Conservation (phyloP, 2,113 vertebrate species). For the Apus apus region DNA sequence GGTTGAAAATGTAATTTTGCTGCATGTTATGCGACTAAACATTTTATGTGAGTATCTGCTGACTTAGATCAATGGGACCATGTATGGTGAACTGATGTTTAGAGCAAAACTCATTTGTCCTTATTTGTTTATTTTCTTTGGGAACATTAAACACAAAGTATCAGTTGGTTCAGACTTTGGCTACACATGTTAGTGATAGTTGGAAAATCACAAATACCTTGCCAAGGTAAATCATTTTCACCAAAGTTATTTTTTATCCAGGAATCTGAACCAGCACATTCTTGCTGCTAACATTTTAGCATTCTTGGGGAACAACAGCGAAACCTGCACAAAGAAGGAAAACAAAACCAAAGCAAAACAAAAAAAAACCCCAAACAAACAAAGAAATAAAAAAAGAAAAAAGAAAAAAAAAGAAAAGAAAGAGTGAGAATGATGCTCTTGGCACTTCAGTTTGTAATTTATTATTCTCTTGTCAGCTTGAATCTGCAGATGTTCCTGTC, state of each 20-base stretch:
- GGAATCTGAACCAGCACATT: conserved; percentile 29
- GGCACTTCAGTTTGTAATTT: conserved; percentile 14
- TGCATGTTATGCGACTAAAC: background rate
- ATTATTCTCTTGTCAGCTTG: background rate
- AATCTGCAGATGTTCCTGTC: conserved; percentile 4
- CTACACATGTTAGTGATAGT: background rate
- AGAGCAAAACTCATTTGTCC: background rate
- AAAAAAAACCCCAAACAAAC: no score
- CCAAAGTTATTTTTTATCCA: conserved; percentile 12
- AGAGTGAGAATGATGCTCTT: background rate
- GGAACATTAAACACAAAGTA: background rate
- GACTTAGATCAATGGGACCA: background rate
- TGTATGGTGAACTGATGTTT: background rate
- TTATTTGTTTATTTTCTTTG: conserved; percentile 1
- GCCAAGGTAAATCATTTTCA: conserved; percentile 46
- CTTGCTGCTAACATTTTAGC: conserved; percentile 15
- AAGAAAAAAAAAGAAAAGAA: background rate
- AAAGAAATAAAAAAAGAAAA: background rate
- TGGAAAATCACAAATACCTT: background rate
- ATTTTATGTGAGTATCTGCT: background rate
- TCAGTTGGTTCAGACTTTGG: conserved; percentile 2
- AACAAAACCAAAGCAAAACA: background rate
- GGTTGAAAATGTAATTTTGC: background rate
- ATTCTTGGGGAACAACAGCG: conserved; percentile 16
- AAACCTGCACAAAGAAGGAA: background rate